A percentile compares a stretch with the other conserved stretches of the same genome.
These are phyloP conservation scores for Resseliella maxima DNA, from an alignment of 2,888 invertebrate species.

Conservation along the genomic window DNA sequence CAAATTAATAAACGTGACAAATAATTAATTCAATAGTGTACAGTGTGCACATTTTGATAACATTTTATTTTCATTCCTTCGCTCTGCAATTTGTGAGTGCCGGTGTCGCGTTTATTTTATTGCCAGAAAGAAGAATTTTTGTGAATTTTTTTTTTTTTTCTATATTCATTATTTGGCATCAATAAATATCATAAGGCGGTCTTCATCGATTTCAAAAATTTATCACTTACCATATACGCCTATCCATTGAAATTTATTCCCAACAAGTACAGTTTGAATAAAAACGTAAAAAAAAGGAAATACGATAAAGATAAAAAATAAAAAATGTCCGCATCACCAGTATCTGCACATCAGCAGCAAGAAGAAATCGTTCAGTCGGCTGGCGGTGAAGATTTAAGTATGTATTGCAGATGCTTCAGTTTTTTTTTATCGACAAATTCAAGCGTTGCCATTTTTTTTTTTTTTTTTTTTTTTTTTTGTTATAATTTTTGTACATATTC, in stretches of 20 bases:
- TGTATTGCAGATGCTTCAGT: neutral
- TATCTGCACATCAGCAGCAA: slow-evolving; percentile 34
- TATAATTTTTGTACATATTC: neutral
- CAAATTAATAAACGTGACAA: slow-evolving; percentile 14
- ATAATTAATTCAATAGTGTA: slow-evolving; percentile 1
- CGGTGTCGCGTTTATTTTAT: too few species aligned
- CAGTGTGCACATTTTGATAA: neutral
- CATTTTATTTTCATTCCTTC: neutral
- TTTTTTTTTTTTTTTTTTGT: too few species aligned
- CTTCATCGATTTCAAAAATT: neutral
- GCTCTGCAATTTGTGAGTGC: too few species aligned
- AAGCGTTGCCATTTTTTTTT: too few species aligned
- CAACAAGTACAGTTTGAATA: too few species aligned
- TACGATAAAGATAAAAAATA: neutral
- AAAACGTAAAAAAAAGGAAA: neutral
- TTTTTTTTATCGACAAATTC: neutral
- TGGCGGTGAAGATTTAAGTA: slow-evolving; percentile 30
- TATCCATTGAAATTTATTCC: too few species aligned
- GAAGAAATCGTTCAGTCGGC: slow-evolving; percentile 13
- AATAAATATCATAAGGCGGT: too few species aligned
- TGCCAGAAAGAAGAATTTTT: too few species aligned
- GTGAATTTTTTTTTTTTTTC: too few species aligned
- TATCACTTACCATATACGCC: neutral
- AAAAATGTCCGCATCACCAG: slow-evolving; percentile 17
- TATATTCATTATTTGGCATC: too few species aligned